A percentile compares a stretch with the other conserved stretches of the same genome.
Conservation (phyloP, 2,888 invertebrate genomes). For the Carterocephalus palaemon region DNA sequence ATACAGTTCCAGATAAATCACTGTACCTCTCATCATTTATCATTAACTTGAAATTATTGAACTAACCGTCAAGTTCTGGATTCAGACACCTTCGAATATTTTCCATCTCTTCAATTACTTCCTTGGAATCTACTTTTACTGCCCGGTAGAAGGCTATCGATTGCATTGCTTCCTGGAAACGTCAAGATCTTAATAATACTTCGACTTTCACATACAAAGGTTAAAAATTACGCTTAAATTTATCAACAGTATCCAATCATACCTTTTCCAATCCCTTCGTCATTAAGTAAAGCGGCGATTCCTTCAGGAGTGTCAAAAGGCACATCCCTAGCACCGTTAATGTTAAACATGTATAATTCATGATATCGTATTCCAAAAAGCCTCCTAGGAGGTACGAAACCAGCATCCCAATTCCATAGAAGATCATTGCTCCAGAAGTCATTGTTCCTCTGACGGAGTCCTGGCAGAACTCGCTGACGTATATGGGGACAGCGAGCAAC, state of each 20-base stretch:
- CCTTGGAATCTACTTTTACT: slow-evolving; percentile 39
- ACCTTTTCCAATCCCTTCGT: slow-evolving; percentile 40
- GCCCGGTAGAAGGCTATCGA: slow-evolving; percentile 49
- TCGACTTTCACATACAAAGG: neutral
- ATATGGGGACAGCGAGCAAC: slow-evolving; percentile 42
- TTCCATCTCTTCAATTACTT: slow-evolving; percentile 30
- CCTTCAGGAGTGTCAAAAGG: slow-evolving; percentile 41
- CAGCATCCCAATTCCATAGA: slow-evolving; percentile 34
- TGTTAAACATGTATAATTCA: slow-evolving; percentile 45
- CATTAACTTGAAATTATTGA: neutral
- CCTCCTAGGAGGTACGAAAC: slow-evolving; percentile 46
- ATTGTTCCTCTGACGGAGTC: slow-evolving; percentile 34
- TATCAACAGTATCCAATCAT: slow-evolving; percentile 3
- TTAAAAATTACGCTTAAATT: neutral
- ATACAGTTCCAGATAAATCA: neutral
- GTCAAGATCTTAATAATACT: neutral
- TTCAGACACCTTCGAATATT: slow-evolving; percentile 25
- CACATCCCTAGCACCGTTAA: slow-evolving; percentile 38
- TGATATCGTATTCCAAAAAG: slow-evolving; percentile 41
- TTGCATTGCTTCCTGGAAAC: slow-evolving; percentile 47
- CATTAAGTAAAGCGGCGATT: slow-evolving; percentile 41
- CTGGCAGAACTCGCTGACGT: slow-evolving; percentile 35
- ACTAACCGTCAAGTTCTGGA: slow-evolving; percentile 27
- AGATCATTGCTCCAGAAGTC: slow-evolving; percentile 31
- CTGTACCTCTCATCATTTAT: too few relatives aligned